Base-by-base conservation (phyloP, 2,888 invertebrate species). In the Euzophera pinguis region DNA sequence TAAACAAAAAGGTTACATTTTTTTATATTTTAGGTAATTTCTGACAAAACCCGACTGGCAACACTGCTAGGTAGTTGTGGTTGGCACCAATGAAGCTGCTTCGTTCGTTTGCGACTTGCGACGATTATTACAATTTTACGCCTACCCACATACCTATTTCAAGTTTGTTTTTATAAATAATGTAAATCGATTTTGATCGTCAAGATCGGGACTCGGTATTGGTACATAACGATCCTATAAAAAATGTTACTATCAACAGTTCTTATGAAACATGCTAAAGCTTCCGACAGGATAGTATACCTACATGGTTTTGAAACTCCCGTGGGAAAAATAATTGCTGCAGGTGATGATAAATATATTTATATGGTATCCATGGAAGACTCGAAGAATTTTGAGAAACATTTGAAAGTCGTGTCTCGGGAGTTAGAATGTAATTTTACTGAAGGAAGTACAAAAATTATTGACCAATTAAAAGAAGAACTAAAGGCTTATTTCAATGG, bases 291-390 rank as follows among this genome's bases (percentile, higher is more conserved):
- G n/a, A 51, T 34, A 27, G 63, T 81, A 13, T 68, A 57, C 58
- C 61, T 78, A 22, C 49, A 47, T 55, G 60, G 57, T 1, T 74
- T 78, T 60, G 65, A 80, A 52, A 70, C 78, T 12, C 81, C 83
- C 4, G 52, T 88, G 3, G 90, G 88, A 16, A 73, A 72, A 53
- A 50, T 78, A 37, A 61, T 75, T 13, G 73, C 74, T 13, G 77
- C 74, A n/a, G 87, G 83, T 5, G 86, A 85, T 64, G 73, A 81
- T 4, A 59, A 75, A 10, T 75, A 62, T 57, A 54, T 90, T 27
- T 84, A 84, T 55, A 57, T 81, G 35, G 64, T 87, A 59, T 61
- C 17, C 83, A 84, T 60, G 77, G 78, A 78, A 55, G 83, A 87
- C 59, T 78, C 83, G 0, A 82, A 83, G 62, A 77, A 74, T 42